phyloP scores from a whole-genome alignment of 2,888 invertebrate species.

The Ophraella communa region DNA sequence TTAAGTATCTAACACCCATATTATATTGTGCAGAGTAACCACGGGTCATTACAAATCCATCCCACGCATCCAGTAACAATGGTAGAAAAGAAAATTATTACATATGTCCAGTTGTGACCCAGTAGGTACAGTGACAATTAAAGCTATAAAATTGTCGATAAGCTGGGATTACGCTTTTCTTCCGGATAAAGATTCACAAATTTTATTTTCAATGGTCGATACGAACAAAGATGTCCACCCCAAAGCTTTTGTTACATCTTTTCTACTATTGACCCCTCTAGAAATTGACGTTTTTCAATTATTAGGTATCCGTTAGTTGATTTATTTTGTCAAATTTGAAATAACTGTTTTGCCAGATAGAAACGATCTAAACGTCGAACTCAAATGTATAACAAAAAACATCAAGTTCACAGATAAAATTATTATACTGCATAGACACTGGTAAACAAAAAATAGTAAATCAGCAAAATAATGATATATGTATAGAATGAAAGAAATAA shows the following conservation, averaged over 20 bases:
- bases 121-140: constrained; percentile 48
- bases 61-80: constrained; percentile 38
- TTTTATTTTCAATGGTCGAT: constrained; percentile 33
- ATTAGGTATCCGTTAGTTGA: constrained; percentile 8
- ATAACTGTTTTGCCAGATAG: no score
- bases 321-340: constrained; percentile 15
- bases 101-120: constrained; percentile 41
- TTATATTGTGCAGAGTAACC: constrained; percentile 8
- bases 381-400: no score
- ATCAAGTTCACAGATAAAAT: no score
- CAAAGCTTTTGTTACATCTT: constrained; percentile 27
- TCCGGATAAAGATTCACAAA: constrained; percentile 42
- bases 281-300: constrained; percentile 24
- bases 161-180: constrained; percentile 51
- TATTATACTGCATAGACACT: no score
- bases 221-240: constrained; percentile 35
- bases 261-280: constrained; percentile 25
- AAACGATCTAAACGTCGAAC: no score
- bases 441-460: no score
- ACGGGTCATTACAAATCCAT: constrained; percentile 34
- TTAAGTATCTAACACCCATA: constrained; percentile 6
- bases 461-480: no score
- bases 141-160: constrained; percentile 52
- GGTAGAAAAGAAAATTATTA: constrained; percentile 39
- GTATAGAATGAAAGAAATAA: no score